Evolutionary conservation across 2,888 invertebrate species (phyloP).

Genomic region (Hirtodrosophila duncani): DNA sequence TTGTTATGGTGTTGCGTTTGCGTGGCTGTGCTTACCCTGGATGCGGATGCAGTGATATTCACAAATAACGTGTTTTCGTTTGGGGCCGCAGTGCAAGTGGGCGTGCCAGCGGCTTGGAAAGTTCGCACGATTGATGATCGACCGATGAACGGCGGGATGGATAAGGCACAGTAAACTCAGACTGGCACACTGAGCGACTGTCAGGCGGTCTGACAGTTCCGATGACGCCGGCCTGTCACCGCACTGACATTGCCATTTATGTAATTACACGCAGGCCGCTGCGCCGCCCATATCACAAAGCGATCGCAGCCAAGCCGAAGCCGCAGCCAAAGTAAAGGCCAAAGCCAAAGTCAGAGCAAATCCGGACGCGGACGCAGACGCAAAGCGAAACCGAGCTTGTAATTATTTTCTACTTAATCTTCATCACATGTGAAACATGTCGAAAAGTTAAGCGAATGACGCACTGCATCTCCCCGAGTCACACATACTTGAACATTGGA

Average conservation of each 20-base stretch:
- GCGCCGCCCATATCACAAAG: conserved; percentile 50
- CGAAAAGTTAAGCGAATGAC: conserved; percentile 70
- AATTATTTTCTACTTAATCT: conserved; percentile 75
- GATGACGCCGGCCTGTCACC: conserved; percentile 67
- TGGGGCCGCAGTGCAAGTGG: conserved; percentile 46
- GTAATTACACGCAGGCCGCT: conserved; percentile 52
- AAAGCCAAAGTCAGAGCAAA: background rate
- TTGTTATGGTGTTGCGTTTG: too few species aligned
- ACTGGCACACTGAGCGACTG: conserved; percentile 7
- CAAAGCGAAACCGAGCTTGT: conserved; percentile 38
- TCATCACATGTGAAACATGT: conserved; percentile 71
- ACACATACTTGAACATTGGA: conserved; percentile 1
- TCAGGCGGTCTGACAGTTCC: conserved; percentile 23
- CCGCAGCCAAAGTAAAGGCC: background rate
- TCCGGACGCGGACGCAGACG: conserved; percentile 24
- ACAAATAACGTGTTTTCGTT: conserved; percentile 44
- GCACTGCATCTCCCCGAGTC: conserved; percentile 36
- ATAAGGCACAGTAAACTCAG: conserved; percentile 6
- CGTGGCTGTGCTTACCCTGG: background rate
- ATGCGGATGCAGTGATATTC: conserved; percentile 57
- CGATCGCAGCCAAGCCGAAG: conserved; percentile 23
- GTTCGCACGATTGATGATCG: conserved; percentile 73
- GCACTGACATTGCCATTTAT: conserved; percentile 67
- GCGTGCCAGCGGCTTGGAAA: conserved; percentile 56
- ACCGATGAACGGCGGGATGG: conserved; percentile 28